Percentiles rank a stretch among this genome's conserved stretches.
phyloP scores from a whole-genome alignment of 1,140 invertebrate species.

The Drosophila nigrodunni region DNA sequence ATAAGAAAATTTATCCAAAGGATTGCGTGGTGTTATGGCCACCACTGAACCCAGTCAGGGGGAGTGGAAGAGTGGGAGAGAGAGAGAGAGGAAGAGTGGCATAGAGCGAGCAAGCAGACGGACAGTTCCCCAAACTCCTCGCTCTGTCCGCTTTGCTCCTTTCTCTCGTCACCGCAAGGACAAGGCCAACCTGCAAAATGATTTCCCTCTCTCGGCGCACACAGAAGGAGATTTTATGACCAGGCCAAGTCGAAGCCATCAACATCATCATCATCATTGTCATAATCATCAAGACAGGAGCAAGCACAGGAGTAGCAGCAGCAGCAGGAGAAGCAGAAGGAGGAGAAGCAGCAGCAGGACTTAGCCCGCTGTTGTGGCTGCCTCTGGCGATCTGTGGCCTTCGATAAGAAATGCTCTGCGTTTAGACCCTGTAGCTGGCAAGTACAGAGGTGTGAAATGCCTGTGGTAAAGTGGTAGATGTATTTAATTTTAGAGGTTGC shows the following conservation, averaged over 20 bases:
- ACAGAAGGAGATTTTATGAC: constrained; percentile 61
- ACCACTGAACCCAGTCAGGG: constrained; percentile 25
- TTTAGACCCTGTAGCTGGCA: neutral
- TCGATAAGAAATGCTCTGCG: constrained; percentile 49
- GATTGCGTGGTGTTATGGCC: constrained; percentile 80
- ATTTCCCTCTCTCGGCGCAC: neutral
- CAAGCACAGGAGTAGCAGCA: constrained; percentile 27
- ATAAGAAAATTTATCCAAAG: constrained; percentile 84
- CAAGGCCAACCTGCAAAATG: constrained; percentile 43
- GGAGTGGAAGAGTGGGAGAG: constrained; percentile 2
- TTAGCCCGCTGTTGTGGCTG: constrained; percentile 45
- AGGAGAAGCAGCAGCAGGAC: constrained; percentile 24
- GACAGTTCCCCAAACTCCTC: neutral
- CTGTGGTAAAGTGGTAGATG: too few relatives aligned
- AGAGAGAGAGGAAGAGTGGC: neutral
- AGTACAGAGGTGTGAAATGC: too few relatives aligned
- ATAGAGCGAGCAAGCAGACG: constrained; percentile 6
- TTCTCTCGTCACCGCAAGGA: constrained; percentile 74
- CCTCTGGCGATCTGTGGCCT: constrained; percentile 63
- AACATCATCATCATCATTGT: constrained; percentile 52
- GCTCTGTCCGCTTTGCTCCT: neutral
- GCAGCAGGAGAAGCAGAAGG: neutral
- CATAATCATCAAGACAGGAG: constrained; percentile 32
- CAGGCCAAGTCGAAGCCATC: constrained; percentile 77
- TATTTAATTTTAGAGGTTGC: too few relatives aligned